Percentiles rank a stretch among this genome's conserved stretches.
Conservation (phyloP, 2,113 vertebrate genomes). For the Bubo blakistoni region DNA sequence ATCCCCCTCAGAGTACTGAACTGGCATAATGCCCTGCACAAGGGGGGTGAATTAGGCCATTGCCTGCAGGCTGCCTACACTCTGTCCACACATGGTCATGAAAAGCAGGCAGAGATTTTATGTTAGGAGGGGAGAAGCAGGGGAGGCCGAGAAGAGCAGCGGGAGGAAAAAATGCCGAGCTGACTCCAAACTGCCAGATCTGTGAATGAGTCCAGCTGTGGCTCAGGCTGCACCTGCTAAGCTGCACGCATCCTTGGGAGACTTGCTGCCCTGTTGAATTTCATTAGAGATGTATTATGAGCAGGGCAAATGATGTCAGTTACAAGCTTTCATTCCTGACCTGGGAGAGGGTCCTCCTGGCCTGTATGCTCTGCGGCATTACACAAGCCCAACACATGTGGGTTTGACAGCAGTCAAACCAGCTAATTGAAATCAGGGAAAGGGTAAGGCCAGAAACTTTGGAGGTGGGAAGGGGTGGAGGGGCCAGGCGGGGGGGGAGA, state of each 20-base stretch:
- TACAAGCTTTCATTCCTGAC: not conserved
- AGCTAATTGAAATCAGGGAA: conserved; percentile 36
- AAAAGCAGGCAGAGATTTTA: not conserved
- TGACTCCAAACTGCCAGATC: not conserved
- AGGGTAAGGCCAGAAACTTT: conserved; percentile 33
- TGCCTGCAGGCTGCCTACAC: not conserved
- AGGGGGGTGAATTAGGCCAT: fast-evolving
- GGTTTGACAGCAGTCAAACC: conserved; percentile 31
- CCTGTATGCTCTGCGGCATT: not conserved
- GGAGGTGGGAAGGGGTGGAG: not conserved
- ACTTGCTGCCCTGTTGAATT: not conserved
- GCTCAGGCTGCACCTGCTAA: conserved; percentile 11
- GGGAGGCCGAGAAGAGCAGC: not conserved
- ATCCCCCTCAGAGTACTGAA: not conserved
- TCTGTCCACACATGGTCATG: fast-evolving
- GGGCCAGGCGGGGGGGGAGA: not conserved
- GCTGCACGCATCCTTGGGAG: not conserved
- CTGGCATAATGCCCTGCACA: not conserved
- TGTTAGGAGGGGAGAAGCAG: not conserved
- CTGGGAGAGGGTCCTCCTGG: not conserved
- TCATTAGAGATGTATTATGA: not conserved
- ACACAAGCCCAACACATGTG: not conserved
- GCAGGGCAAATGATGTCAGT: not conserved
- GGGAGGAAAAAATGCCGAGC: not conserved
- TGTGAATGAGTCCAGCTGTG: not conserved